Conservation (phyloP, 2,113 vertebrate genomes). For the Myotis yumanensis region DNA sequence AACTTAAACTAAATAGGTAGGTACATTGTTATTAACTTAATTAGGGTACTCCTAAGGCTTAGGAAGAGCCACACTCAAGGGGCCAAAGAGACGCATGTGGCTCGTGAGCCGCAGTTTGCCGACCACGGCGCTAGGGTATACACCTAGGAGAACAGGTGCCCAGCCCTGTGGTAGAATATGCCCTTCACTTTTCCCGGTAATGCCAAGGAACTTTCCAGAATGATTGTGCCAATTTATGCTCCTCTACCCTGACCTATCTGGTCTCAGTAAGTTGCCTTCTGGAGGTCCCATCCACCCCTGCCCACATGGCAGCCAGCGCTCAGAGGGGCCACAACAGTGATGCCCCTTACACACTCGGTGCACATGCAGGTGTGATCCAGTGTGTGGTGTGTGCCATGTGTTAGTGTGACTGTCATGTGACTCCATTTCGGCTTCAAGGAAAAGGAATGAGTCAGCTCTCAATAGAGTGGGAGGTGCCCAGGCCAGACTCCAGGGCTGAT, state of each 20-base stretch:
- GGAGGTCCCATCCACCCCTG: not conserved
- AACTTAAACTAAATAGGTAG: too few relatives aligned
- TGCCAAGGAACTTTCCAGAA: not conserved
- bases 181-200: not conserved
- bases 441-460: not conserved
- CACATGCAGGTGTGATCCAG: fast-evolving
- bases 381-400: fast-evolving
- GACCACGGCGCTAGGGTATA: too few relatives aligned
- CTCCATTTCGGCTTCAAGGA: not conserved
- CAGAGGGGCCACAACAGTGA: fast-evolving
- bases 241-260: not conserved
- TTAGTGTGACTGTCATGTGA: fast-evolving
- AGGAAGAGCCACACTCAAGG: too few relatives aligned
- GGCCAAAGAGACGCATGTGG: too few relatives aligned
- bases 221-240: fast-evolving
- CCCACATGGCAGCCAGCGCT: fast-evolving
- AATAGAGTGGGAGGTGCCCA: fast-evolving
- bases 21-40: too few relatives aligned
- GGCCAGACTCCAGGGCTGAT: not conserved
- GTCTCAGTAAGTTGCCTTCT: not conserved
- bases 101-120: too few relatives aligned
- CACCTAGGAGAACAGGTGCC: not conserved
- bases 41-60: too few relatives aligned
- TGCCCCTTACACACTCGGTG: fast-evolving
- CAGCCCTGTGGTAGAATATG: not conserved